A percentile compares a stretch with the other conserved stretches of the same genome.
phyloP scores from a whole-genome alignment of 2,888 invertebrate genomes.

The Bombylius discolor region DNA sequence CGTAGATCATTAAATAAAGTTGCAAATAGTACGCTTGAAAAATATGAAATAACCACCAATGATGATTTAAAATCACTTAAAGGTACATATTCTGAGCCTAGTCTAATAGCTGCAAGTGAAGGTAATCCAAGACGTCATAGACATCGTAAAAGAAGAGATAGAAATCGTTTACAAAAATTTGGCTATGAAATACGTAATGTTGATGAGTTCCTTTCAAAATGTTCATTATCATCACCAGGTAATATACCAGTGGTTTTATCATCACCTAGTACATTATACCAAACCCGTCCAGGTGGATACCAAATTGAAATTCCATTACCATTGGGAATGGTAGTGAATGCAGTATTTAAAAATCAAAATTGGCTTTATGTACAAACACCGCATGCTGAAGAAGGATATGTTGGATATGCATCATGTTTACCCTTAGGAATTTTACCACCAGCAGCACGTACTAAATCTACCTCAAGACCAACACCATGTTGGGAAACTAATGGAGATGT shows the following conservation, averaged over 20 bases:
- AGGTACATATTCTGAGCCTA: conserved; percentile 34
- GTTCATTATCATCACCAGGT: conserved; percentile 65
- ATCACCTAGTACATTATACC: conserved; percentile 58
- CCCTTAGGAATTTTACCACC: conserved; percentile 62
- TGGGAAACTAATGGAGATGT: conserved; percentile 74
- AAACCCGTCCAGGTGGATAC: conserved; percentile 56
- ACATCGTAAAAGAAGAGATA: conserved; percentile 32
- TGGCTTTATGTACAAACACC: conserved; percentile 80
- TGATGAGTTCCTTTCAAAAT: conserved; percentile 66
- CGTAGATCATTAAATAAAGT: conserved; percentile 8
- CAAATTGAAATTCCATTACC: conserved; percentile 57
- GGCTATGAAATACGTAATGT: conserved; percentile 72
- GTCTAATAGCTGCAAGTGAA: conserved; percentile 32
- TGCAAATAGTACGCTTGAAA: conserved; percentile 16
- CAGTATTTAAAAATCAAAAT: conserved; percentile 70
- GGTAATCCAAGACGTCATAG: conserved; percentile 30
- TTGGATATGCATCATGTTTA: conserved; percentile 60
- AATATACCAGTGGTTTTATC: conserved; percentile 76
- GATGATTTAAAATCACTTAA: conserved; percentile 23
- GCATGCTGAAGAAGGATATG: conserved; percentile 72
- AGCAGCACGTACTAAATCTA: conserved; percentile 19
- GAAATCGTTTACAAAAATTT: conserved; percentile 39
- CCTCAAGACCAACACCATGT: conserved; percentile 49
- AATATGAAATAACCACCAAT: conserved; percentile 8
- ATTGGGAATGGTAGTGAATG: conserved; percentile 73